Conservation (phyloP, 2,888 invertebrate genomes). For the Tetranychus piercei region DNA sequence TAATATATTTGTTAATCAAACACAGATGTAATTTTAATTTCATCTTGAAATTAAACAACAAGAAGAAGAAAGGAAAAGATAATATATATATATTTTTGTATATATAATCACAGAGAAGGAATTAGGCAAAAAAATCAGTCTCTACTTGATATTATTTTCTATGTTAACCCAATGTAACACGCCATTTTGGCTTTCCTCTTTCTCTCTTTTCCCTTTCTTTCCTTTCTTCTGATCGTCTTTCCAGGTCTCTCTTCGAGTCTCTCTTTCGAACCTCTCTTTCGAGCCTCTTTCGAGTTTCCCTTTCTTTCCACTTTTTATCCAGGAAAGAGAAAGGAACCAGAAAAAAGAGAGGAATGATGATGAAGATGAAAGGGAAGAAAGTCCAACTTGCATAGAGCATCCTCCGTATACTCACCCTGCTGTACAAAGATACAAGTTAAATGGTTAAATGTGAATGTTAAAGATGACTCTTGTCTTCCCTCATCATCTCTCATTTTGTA, state of each 20-base stretch:
- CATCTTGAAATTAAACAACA: background rate
- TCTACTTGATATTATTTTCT: background rate
- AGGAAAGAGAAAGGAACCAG: background rate
- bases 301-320: background rate
- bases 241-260: constrained; percentile 20
- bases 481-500: background rate
- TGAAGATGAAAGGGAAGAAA: background rate
- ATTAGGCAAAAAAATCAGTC: background rate
- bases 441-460: background rate
- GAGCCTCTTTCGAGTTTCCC: background rate
- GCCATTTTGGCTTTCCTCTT: constrained; percentile 6
- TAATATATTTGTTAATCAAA: background rate
- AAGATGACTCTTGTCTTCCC: background rate
- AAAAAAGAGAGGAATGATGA: background rate
- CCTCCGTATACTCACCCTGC: background rate
- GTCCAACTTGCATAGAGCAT: background rate
- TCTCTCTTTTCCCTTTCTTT: constrained; percentile 2
- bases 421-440: background rate
- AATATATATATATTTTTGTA: background rate
- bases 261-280: constrained; percentile 18
- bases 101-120: background rate
- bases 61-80: background rate
- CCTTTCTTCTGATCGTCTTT: background rate
- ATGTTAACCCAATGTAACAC: background rate
- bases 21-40: background rate